phyloP scores from a whole-genome alignment of 2,888 invertebrate genomes.

The Drosophila pseudotakahashii region DNA sequence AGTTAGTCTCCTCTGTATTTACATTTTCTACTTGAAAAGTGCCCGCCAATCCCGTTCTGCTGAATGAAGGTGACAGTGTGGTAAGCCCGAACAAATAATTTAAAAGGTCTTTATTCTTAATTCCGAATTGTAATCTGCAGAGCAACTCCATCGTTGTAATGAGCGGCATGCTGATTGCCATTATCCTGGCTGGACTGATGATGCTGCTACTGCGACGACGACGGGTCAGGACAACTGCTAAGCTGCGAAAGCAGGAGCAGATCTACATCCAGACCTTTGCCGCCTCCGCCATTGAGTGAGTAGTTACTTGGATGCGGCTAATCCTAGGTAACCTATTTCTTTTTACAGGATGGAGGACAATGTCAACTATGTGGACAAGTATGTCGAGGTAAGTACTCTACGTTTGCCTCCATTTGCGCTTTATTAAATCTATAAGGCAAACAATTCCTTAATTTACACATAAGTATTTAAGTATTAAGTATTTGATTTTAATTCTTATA shows the following conservation, averaged over 20 bases:
- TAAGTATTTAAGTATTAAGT: too few relatives aligned
- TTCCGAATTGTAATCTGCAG: constrained; percentile 30
- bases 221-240: constrained; percentile 49
- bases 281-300: constrained; percentile 59
- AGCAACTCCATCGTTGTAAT: constrained; percentile 59
- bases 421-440: neutral
- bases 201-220: constrained; percentile 49
- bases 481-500: too few relatives aligned
- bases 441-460: too few relatives aligned
- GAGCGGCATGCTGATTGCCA: constrained; percentile 52
- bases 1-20: neutral
- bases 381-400: constrained; percentile 84
- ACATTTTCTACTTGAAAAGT: constrained; percentile 36
- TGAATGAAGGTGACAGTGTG: constrained; percentile 48
- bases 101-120: too few relatives aligned
- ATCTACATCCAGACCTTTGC: constrained; percentile 64
- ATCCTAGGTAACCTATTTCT: neutral
- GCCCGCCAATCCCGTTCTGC: constrained; percentile 48
- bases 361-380: constrained; percentile 86
- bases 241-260: constrained; percentile 59
- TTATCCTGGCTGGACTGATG: constrained; percentile 45
- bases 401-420: too few relatives aligned
- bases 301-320: too few relatives aligned
- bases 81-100: constrained; percentile 18
- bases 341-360: constrained; percentile 85